These are phyloP conservation scores for Gallinago jamesoni DNA, from an alignment of 2,113 vertebrate species.

Conservation along the genomic window DNA sequence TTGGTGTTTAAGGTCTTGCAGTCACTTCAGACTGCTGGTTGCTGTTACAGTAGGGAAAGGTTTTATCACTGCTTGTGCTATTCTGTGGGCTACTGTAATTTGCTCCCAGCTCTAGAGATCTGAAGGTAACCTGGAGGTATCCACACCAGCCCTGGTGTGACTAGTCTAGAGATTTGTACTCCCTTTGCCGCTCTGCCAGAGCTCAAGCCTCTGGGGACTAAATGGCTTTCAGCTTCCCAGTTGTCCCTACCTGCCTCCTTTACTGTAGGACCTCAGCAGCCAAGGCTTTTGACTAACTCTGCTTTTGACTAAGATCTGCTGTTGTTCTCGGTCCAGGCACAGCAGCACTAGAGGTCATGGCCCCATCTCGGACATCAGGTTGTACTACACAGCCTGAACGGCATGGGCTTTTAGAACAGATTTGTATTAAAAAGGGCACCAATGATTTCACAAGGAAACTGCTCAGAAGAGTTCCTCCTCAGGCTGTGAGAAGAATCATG, in stretches of 20 bases:
- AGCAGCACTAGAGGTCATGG: not conserved
- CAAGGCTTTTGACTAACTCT: not conserved
- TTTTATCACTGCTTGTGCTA: not conserved
- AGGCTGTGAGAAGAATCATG: not conserved
- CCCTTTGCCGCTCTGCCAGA: not conserved
- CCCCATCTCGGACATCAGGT: fast-evolving
- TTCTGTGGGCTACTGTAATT: not conserved
- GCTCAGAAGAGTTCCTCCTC: not conserved
- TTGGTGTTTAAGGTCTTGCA: not conserved
- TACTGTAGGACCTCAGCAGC: not conserved
- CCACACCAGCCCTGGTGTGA: not conserved
- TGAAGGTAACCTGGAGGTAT: not conserved
- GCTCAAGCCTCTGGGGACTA: not conserved
- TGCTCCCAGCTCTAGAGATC: not conserved
- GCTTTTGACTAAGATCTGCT: not conserved
- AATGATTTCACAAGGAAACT: not conserved
- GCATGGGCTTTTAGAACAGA: not conserved
- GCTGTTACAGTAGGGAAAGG: not conserved
- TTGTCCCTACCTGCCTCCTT: not conserved
- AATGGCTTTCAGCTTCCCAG: not conserved
- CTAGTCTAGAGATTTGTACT: not conserved
- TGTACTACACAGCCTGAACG: not conserved
- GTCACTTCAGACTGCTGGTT: not conserved
- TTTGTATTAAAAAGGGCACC: not conserved
- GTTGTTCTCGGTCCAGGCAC: not conserved